These are phyloP conservation scores for Oreonectes daqikongensis DNA, from an alignment of 2,797 vertebrate genomes.

Conservation along the genomic window DNA sequence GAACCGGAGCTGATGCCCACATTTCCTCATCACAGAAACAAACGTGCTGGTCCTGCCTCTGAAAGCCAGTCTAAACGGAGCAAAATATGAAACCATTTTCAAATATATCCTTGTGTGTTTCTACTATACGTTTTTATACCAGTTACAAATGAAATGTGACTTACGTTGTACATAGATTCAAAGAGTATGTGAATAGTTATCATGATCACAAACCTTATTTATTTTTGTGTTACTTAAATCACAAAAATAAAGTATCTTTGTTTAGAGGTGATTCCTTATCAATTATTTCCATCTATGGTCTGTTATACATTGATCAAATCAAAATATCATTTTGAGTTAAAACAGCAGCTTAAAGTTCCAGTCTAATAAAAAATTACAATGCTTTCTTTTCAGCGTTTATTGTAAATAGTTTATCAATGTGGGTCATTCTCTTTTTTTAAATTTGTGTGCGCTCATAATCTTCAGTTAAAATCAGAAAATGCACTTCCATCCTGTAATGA, in stretches of 20 bases:
- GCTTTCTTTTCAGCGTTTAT: too few relatives aligned
- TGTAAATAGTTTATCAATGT: too few relatives aligned
- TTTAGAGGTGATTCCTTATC: not conserved
- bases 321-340: too few relatives aligned
- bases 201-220: too few relatives aligned
- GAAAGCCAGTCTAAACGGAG: slow-evolving; percentile 81
- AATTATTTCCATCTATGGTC: too few relatives aligned
- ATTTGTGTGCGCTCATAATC: too few relatives aligned
- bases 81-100: slow-evolving; percentile 75
- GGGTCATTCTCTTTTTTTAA: too few relatives aligned
- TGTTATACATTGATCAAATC: too few relatives aligned
- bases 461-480: too few relatives aligned
- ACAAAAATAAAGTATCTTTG: not conserved
- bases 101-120: not conserved
- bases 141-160: not conserved
- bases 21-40: slow-evolving; percentile 97
- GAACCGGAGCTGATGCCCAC: slow-evolving; percentile 98
- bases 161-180: not conserved
- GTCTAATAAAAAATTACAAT: too few relatives aligned
- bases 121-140: not conserved
- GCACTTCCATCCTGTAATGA: too few relatives aligned
- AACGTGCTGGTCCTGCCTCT: slow-evolving; percentile 62
- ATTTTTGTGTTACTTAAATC: not conserved
- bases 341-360: too few relatives aligned
- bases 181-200: not conserved